Percentiles rank a stretch among this genome's conserved stretches.
These are phyloP conservation scores for Psammodynastes pulverulentus DNA, from an alignment of 2,113 vertebrate species.

Conservation along the genomic window DNA sequence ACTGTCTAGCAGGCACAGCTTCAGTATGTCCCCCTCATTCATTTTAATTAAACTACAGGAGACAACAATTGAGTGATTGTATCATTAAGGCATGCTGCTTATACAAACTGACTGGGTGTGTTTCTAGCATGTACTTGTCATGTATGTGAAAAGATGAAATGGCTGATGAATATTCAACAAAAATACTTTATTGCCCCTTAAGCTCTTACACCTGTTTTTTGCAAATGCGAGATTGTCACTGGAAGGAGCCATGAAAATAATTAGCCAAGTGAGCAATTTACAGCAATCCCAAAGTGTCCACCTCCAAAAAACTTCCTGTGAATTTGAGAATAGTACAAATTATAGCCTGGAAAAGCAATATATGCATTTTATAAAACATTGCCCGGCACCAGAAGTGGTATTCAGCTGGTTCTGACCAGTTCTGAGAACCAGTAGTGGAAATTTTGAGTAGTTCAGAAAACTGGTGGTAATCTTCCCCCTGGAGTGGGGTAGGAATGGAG, in stretches of 20 bases:
- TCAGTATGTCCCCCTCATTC: not conserved
- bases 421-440: no score
- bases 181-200: conserved; percentile 41
- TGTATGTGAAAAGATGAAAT: conserved; percentile 26
- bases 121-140: conserved; percentile 45
- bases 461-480: no score
- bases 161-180: conserved; percentile 52
- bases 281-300: not conserved
- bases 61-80: not conserved
- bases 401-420: no score
- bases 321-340: not conserved
- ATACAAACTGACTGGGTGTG: conserved; percentile 16
- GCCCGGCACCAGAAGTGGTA: no score
- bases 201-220: conserved; percentile 48
- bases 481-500: no score
- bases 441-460: no score
- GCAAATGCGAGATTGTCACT: conserved; percentile 17
- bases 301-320: not conserved
- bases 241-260: not conserved
- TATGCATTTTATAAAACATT: not conserved
- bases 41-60: not conserved
- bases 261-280: not conserved
- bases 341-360: not conserved
- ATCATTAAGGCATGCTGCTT: conserved; percentile 20
- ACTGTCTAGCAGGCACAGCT: not conserved